phyloP scores from a whole-genome alignment of 2,113 vertebrate species.

The Typhlomys cinereus region DNA sequence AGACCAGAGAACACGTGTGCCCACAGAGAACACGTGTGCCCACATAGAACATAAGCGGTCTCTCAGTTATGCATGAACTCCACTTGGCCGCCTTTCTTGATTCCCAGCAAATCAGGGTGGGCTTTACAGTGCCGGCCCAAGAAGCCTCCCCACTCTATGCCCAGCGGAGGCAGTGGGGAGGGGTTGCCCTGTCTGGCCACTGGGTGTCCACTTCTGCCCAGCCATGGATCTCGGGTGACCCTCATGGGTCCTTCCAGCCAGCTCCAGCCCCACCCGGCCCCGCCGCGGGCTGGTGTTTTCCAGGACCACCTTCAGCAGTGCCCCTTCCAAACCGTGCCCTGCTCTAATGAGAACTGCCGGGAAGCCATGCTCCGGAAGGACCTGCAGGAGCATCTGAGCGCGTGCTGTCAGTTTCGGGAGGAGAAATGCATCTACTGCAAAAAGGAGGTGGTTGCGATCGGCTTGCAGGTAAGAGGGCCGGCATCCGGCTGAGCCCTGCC shows the following conservation, averaged over 20 bases:
- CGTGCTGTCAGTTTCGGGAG: conserved; percentile 84
- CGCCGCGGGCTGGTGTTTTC: background rate
- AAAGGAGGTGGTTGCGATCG: conserved; percentile 76
- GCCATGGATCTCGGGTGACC: background rate
- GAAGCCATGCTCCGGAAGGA: conserved; percentile 86
- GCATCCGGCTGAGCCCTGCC: background rate
- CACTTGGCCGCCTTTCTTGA: background rate
- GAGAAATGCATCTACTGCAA: conserved; percentile 88
- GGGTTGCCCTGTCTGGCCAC: rapidly evolving
- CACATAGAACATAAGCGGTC: too few species aligned
- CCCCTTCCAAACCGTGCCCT: conserved; percentile 83
- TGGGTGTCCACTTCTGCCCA: too few species aligned
- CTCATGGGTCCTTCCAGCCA: background rate
- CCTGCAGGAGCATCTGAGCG: conserved; percentile 84
- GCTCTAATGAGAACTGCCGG: conserved; percentile 86
- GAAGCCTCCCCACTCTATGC: background rate
- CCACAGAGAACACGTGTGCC: too few species aligned
- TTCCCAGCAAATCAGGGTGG: background rate
- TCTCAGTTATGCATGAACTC: too few species aligned
- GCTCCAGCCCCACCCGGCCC: background rate
- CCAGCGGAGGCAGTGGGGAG: background rate
- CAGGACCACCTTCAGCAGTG: conserved; percentile 92
- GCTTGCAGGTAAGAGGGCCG: conserved; percentile 84
- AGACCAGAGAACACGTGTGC: too few species aligned
- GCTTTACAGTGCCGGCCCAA: background rate